phyloP scores from a whole-genome alignment of 1,140 invertebrate genomes.

The Amphibalanus amphitrite region DNA sequence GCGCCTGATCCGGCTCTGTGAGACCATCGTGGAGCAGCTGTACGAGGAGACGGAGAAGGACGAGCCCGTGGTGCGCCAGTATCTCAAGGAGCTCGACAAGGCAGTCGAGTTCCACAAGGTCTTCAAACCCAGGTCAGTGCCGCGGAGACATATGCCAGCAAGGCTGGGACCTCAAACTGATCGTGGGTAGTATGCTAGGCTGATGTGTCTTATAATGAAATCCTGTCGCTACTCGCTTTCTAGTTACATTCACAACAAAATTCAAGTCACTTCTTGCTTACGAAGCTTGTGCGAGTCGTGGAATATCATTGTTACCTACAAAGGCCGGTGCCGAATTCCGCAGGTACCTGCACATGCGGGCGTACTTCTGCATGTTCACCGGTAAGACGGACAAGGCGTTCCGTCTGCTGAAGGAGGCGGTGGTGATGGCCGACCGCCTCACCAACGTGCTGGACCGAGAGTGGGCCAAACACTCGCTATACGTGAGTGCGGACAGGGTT shows the following conservation, averaged over 20 bases:
- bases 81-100: not conserved
- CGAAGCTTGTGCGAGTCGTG: no score
- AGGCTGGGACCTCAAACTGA: no score
- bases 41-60: not conserved
- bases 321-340: no score
- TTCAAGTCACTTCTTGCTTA: no score
- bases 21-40: not conserved
- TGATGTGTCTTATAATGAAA: no score
- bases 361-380: not conserved
- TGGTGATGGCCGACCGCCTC: not conserved
- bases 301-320: no score
- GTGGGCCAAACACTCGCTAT: not conserved
- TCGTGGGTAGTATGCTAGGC: no score
- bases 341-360: not conserved
- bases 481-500: not conserved
- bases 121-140: not conserved
- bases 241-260: no score
- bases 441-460: not conserved
- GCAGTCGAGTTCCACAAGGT: not conserved
- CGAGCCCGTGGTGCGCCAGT: not conserved
- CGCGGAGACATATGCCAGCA: no score
- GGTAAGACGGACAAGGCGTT: not conserved
- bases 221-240: no score
- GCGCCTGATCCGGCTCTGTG: not conserved
- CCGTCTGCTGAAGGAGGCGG: not conserved